Evolutionary conservation across 2,797 vertebrate genomes (phyloP).

Genomic region (Lacerta agilis): DNA sequence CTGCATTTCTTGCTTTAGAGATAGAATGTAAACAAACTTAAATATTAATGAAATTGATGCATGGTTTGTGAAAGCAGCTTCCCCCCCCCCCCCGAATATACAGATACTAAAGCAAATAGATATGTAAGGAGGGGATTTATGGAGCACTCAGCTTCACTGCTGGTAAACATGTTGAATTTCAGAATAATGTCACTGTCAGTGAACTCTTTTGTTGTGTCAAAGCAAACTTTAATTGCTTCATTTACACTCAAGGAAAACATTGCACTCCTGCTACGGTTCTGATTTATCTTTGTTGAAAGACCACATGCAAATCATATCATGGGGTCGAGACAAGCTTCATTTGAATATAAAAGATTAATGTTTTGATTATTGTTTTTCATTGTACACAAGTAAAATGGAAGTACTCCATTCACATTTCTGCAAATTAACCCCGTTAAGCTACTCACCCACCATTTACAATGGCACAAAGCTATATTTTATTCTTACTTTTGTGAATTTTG

Average conservation of each 20-base stretch:
- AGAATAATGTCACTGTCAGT: slow-evolving; percentile 26
- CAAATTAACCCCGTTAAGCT: neutral
- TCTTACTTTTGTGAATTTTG: neutral
- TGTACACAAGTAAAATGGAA: neutral
- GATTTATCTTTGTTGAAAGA: slow-evolving; percentile 38
- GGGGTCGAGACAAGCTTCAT: slow-evolving; percentile 21
- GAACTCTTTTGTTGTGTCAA: slow-evolving; percentile 26
- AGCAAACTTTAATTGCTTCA: slow-evolving; percentile 33
- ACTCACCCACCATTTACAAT: neutral
- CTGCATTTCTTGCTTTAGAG: neutral
- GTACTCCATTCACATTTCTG: neutral
- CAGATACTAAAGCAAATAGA: neutral
- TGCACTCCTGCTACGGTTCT: slow-evolving; percentile 18
- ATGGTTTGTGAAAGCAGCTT: neutral
- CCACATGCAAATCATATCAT: slow-evolving; percentile 7
- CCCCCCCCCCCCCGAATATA: neutral
- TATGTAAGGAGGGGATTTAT: slow-evolving; percentile 21
- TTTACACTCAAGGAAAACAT: slow-evolving; percentile 33
- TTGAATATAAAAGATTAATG: slow-evolving; percentile 22
- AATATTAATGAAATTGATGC: slow-evolving; percentile 23
- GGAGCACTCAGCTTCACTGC: slow-evolving; percentile 13
- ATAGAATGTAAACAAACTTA: slow-evolving; percentile 1
- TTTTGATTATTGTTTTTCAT: neutral
- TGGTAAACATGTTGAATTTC: slow-evolving; percentile 25
- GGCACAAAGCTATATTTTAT: neutral